A percentile compares a stretch with the other conserved stretches of the same genome.
phyloP scores from a whole-genome alignment of 1,140 invertebrate species.

The Euwallacea similis region DNA sequence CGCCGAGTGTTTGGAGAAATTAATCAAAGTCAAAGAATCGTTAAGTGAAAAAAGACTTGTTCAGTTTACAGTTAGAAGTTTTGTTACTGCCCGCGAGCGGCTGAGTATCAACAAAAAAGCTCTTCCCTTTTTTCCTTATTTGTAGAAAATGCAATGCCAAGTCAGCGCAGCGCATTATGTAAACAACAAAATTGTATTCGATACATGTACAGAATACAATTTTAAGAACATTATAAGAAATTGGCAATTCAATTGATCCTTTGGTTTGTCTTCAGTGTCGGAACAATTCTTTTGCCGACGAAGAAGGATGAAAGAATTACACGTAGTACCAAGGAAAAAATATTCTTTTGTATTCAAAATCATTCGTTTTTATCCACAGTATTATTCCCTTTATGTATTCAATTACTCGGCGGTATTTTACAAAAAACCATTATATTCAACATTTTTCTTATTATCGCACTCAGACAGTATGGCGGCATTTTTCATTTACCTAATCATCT shows the following conservation, averaged over 20 bases:
- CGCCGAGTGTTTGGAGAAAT: too few species aligned
- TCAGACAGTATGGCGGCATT: too few species aligned
- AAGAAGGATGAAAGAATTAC: constrained; percentile 39
- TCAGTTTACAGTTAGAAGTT: too few species aligned
- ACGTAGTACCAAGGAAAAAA: constrained; percentile 29
- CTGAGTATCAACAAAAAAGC: too few species aligned
- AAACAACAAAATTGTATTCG: constrained; percentile 48
- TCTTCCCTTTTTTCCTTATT: too few species aligned
- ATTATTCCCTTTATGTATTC: constrained; percentile 25
- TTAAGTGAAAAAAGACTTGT: too few species aligned
- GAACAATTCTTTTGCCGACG: constrained; percentile 37
- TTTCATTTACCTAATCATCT: too few species aligned
- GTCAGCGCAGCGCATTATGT: constrained; percentile 45
- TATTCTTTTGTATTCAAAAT: constrained; percentile 37
- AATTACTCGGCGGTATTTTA: constrained; percentile 23
- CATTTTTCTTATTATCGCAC: not conserved
- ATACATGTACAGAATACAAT: constrained; percentile 42
- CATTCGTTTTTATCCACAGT: constrained; percentile 19
- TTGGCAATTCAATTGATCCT: constrained; percentile 49
- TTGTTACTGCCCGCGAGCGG: too few species aligned
- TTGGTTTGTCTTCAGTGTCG: constrained; percentile 30
- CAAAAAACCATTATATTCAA: constrained; percentile 8
- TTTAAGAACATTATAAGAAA: constrained; percentile 47
- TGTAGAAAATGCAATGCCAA: constrained; percentile 39
- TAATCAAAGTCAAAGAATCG: too few species aligned